Base-by-base conservation (phyloP, 1,140 invertebrate species). In the Maconellicoccus hirsutus region DNA sequence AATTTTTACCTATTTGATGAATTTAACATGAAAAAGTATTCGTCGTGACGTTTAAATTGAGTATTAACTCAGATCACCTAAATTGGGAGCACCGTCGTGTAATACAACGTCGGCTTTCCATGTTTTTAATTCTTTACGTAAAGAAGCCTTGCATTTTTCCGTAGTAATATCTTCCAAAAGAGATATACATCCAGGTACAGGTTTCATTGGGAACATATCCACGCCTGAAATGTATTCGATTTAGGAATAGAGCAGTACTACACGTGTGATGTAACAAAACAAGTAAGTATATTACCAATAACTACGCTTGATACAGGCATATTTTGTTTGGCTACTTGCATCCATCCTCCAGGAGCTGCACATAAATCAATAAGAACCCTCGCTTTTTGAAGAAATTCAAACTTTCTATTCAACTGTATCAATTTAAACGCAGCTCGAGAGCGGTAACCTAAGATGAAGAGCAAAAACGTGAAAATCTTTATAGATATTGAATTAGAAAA, bases 261-360 rank as follows among this genome's bases (percentile, higher is more conserved):
- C 12, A 71, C 59, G 70, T 25, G 1, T 21, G 61, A 21, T n/a
- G 16, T n/a, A 6, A 23, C 6, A 4, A 12, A 12, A 12, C 6
- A 26, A 69, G 23, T 29, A 23, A 69, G 19, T 69, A 77, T 7
- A 7, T 4, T 79, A 83, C 87, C 89, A 70, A 99, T 84, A 4
- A 98, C 92, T 59, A 98, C 82, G 78, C 94, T 96, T 0, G 96
- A 98, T 0, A 98, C 86, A 0, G 97, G 96, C 93, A 98, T 98
- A 79, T 97, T 94, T 79, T 98, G 89, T 77, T 91, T 89, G 59
- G 96, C 96, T n/a, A 99, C 97, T 83, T 99, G 98, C 86, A 99
- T 94, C 98, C 98, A 99, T 76, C 98, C 97, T 79, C 98, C 98
- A 7, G 98, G 98, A 7, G 98, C 98, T 21, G 98, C 98, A 82